Evolutionary conservation across 2,888 invertebrate species (phyloP).

Genomic region (Limnephilus auricula): DNA sequence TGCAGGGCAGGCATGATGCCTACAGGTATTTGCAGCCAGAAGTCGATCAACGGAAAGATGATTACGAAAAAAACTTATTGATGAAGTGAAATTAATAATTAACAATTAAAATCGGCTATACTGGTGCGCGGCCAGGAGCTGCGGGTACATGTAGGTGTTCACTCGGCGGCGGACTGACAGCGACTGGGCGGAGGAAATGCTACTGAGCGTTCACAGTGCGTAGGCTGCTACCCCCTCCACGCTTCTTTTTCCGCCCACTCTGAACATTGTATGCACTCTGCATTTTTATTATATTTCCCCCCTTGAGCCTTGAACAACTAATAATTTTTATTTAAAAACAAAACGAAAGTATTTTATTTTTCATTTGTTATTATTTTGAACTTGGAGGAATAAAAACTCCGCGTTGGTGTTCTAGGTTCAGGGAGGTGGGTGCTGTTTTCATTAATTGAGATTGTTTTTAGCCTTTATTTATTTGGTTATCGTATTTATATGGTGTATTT

Average conservation of each 20-base stretch:
- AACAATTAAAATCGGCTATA: slow-evolving; percentile 66
- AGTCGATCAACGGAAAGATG: background rate
- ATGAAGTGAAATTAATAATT: background rate
- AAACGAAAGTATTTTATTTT: too few species aligned
- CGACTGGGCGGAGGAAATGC: slow-evolving; percentile 47
- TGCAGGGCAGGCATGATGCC: slow-evolving; percentile 48
- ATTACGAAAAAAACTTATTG: background rate
- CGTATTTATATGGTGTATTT: too few species aligned
- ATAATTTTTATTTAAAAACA: too few species aligned
- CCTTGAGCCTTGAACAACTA: too few species aligned
- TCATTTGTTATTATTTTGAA: too few species aligned
- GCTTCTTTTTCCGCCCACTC: background rate
- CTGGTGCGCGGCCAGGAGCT: slow-evolving; percentile 68
- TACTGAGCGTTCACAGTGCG: background rate
- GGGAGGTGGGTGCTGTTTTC: too few species aligned
- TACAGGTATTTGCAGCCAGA: background rate
- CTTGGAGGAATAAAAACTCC: too few species aligned
- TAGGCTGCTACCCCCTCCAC: background rate
- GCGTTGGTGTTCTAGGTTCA: too few species aligned
- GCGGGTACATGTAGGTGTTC: background rate
- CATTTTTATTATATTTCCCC: too few species aligned
- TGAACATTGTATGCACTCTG: too few species aligned
- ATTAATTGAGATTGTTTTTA: too few species aligned
- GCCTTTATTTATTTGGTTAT: too few species aligned
- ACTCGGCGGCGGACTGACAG: slow-evolving; percentile 44